phyloP scores from a whole-genome alignment of 2,797 vertebrate genomes.

The Crenichthys baileyi region DNA sequence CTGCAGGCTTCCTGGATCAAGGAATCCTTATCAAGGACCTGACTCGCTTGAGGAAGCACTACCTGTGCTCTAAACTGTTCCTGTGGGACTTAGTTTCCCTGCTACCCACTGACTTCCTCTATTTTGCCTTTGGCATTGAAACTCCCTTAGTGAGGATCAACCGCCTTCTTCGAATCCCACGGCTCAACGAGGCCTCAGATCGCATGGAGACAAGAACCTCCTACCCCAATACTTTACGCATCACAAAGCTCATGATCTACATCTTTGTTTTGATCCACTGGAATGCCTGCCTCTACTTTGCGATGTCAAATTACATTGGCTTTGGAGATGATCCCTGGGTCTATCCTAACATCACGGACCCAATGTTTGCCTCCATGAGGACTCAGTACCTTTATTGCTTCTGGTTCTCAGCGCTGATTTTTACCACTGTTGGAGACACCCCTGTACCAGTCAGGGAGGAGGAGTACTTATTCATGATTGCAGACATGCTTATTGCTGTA shows the following conservation, averaged over 20 bases:
- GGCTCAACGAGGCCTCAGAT: slow-evolving; percentile 87
- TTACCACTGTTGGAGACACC: slow-evolving; percentile 90
- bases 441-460: slow-evolving; percentile 81
- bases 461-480: slow-evolving; percentile 89
- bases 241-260: slow-evolving; percentile 90
- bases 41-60: slow-evolving; percentile 70
- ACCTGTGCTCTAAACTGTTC: slow-evolving; percentile 82
- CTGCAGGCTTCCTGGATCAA: slow-evolving; percentile 89
- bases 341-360: slow-evolving; percentile 83
- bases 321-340: slow-evolving; percentile 89
- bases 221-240: slow-evolving; percentile 89
- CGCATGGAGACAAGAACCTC: slow-evolving; percentile 88
- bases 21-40: slow-evolving; percentile 87
- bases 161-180: slow-evolving; percentile 83
- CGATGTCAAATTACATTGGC: slow-evolving; percentile 85
- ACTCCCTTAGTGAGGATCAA: slow-evolving; percentile 84
- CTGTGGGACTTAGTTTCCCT: slow-evolving; percentile 82
- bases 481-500: slow-evolving; percentile 89
- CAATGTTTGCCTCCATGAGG: slow-evolving; percentile 74
- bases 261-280: slow-evolving; percentile 91
- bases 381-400: slow-evolving; percentile 93
- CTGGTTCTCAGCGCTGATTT: slow-evolving; percentile 91
- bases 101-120: slow-evolving; percentile 89
- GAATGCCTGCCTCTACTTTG: slow-evolving; percentile 93
- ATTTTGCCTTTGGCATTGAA: slow-evolving; percentile 77